These are phyloP conservation scores for Trididemnum miniatum DNA, from an alignment of 23 tunicate genomes.

Conservation along the genomic window DNA sequence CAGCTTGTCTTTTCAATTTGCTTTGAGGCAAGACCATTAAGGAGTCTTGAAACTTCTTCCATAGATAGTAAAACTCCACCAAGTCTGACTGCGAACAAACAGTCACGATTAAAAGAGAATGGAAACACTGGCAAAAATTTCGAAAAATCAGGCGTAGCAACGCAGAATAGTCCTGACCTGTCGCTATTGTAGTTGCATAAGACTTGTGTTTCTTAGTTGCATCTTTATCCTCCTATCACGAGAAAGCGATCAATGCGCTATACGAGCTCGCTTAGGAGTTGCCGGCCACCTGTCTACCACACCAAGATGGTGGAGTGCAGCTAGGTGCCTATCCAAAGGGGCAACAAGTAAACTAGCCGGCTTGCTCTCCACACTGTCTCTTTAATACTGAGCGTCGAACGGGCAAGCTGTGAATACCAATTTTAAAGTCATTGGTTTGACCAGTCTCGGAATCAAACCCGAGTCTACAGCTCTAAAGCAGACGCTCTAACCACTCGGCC, in stretches of 20 bases:
- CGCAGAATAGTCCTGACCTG: no score
- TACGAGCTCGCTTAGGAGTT: no score
- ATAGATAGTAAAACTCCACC: constrained; percentile 93
- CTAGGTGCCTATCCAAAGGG: no score
- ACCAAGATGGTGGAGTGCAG: background rate
- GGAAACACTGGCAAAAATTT: no score
- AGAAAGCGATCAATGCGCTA: no score
- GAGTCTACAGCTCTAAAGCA: background rate
- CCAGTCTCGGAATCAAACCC: background rate
- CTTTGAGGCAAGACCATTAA: constrained; percentile 84
- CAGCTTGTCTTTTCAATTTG: constrained; percentile 64
- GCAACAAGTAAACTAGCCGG: no score
- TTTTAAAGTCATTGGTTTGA: background rate
- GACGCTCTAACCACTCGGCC: background rate
- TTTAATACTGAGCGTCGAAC: background rate
- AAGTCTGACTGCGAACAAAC: constrained; percentile 73
- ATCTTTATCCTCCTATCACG: no score
- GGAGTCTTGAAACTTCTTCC: constrained; percentile 91
- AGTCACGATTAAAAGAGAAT: background rate
- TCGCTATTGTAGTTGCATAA: no score
- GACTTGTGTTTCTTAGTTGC: no score
- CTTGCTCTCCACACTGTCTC: background rate
- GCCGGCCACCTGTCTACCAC: constrained; percentile 1
- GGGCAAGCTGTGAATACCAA: background rate
- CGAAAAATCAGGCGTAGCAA: no score